Evolutionary conservation across 2,888 invertebrate genomes (phyloP).

Genomic region (Idaea biselata): DNA sequence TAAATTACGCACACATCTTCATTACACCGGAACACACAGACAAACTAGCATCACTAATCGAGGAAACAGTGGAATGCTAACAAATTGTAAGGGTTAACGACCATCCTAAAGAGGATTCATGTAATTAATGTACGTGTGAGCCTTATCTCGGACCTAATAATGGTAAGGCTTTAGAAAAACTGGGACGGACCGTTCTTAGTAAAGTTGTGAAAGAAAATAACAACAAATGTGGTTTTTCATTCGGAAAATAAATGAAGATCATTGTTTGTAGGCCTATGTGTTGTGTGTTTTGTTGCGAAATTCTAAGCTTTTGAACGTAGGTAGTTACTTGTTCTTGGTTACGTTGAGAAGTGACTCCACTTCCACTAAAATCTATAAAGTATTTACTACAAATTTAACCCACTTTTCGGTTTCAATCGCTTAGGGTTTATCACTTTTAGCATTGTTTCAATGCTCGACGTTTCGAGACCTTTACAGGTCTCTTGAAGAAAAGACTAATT

Average conservation of each 20-base stretch:
- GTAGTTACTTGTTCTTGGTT: not conserved
- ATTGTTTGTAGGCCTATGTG: not conserved
- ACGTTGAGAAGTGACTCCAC: not conserved
- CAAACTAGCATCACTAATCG: slow-evolving; percentile 39
- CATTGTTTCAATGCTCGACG: too few species aligned
- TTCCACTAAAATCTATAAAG: too few species aligned
- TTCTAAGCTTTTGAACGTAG: not conserved
- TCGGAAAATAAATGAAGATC: not conserved
- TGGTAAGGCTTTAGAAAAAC: slow-evolving; percentile 3
- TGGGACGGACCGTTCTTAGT: not conserved
- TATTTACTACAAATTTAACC: too few species aligned
- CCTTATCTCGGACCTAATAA: slow-evolving; percentile 18
- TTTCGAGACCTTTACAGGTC: too few species aligned
- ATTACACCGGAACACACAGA: slow-evolving; percentile 35
- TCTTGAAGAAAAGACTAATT: too few species aligned
- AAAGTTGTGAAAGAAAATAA: not conserved
- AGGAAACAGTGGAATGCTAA: slow-evolving; percentile 35
- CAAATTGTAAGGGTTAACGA: slow-evolving; percentile 51
- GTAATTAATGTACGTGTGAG: slow-evolving; percentile 30
- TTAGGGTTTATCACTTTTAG: too few species aligned
- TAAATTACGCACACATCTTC: slow-evolving; percentile 29
- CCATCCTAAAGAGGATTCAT: slow-evolving; percentile 25
- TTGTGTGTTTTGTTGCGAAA: not conserved
- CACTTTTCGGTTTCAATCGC: too few species aligned
- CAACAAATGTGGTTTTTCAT: not conserved